Base-by-base conservation (phyloP, 2,797 vertebrate genomes). In the Parauchenoglanis punctatus region DNA sequence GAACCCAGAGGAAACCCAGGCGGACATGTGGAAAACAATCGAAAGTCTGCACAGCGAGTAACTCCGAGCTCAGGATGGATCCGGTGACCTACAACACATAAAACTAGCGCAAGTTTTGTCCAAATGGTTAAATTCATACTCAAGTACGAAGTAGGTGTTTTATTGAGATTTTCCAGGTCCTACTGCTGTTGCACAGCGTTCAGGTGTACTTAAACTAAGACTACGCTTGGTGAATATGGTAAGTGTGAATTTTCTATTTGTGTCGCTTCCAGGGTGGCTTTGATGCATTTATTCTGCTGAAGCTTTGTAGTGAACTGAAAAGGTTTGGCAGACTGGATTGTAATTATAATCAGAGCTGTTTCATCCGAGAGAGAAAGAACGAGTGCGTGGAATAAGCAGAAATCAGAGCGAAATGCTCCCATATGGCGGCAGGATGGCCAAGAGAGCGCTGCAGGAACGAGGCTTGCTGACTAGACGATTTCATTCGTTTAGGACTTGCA, bases 221-320 rank as follows among this genome's bases (percentile, higher is more conserved):
- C 25, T 83, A 18, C 44, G 15, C 44, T 59, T 44, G 31, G 28
- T 70, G 35, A 68, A 78, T 44, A 58, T 76, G 63, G 12, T 28
- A 61, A 58, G 28, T 67, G 63, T 28, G 54, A 78, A 70, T 77
- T 78, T 28, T 46, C 54, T 28, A 31, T 84, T 84, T 78, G 76
- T 59, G 63, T 78, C 85, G 28, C 35, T 68, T 86, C 13, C 75
- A 73, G 63, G 12, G 54, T 46, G 81, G 70, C 76, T 84, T 84
- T 87, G 81, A 84, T 87, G 70, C 70, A 59, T 85, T 88, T 77
- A 85, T 72, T 49, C 46, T 10, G 54, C 35, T 35, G 18, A 75
- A 75, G 80, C 80, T 87, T 87, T 87, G 81, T 85, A 75, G 81
- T 35, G 68, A 49, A 75, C 61, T 87, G 82, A 76, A 89, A 85